phyloP scores from a whole-genome alignment of 92 coral and sea anemone genomes.

The Umimayanthus chanpuru region DNA sequence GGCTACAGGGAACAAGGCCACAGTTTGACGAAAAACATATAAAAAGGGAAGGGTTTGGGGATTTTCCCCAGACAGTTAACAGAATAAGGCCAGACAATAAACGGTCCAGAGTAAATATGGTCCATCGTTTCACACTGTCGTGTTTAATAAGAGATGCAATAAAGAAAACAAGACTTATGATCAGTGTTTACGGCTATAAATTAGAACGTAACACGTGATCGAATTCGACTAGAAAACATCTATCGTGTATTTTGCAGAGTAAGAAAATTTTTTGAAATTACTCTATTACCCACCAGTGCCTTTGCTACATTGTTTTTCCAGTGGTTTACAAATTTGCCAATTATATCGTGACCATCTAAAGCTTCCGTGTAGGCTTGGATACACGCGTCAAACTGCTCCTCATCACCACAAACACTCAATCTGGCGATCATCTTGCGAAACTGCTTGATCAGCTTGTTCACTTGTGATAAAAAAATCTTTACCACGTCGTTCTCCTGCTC shows the following conservation, averaged over 20 bases:
- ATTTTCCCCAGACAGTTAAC: too few relatives aligned
- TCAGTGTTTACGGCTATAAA: too few relatives aligned
- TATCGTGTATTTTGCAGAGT: not conserved
- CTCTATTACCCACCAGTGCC: not conserved
- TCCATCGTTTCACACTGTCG: too few relatives aligned
- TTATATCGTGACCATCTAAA: constrained; percentile 4
- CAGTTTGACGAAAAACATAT: too few relatives aligned
- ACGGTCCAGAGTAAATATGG: too few relatives aligned
- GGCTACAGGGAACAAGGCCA: too few relatives aligned
- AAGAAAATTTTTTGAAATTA: not conserved
- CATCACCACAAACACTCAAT: constrained; percentile 3
- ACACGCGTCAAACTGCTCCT: constrained; percentile 18
- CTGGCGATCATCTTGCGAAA: constrained; percentile 32
- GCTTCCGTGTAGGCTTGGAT: constrained; percentile 22
- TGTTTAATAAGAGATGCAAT: too few relatives aligned
- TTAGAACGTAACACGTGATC: too few relatives aligned
- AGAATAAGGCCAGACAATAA: too few relatives aligned
- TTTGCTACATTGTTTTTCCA: constrained; percentile 1
- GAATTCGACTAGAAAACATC: too few relatives aligned
- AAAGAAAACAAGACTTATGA: too few relatives aligned
- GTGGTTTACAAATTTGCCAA: constrained; percentile 23
- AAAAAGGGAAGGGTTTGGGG: too few relatives aligned
- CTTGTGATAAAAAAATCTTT: not conserved
- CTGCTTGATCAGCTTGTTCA: constrained; percentile 2
- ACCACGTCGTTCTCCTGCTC: constrained; percentile 9